Conservation (phyloP, 2,888 invertebrate species). For the Ligdia adustata region DNA sequence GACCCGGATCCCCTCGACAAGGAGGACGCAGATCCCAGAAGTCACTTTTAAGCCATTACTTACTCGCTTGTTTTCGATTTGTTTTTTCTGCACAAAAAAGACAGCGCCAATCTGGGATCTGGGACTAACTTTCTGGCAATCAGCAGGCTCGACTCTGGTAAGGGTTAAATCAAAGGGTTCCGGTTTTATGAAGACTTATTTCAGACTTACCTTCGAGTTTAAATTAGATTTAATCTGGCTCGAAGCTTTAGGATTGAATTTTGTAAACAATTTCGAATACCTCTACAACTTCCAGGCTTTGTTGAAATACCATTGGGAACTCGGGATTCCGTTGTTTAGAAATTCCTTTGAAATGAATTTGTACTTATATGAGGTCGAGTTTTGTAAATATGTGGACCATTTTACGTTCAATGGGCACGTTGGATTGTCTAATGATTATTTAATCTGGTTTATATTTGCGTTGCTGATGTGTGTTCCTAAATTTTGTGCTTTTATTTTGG, state of each 20-base stretch:
- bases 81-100: conserved; percentile 76
- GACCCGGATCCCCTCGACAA: conserved; percentile 44
- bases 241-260: conserved; percentile 83
- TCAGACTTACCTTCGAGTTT: conserved; percentile 83
- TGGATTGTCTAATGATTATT: conserved; percentile 58
- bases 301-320: conserved; percentile 81
- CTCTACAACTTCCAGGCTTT: conserved; percentile 82
- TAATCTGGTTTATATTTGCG: conserved; percentile 63
- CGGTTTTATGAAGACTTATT: conserved; percentile 84
- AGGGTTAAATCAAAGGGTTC: conserved; percentile 84
- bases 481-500: conserved; percentile 18
- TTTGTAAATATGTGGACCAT: conserved; percentile 63
- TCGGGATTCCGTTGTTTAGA: conserved; percentile 75
- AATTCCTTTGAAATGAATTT: conserved; percentile 80
- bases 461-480: conserved; percentile 39
- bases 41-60: conserved; percentile 78
- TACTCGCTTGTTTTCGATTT: conserved; percentile 79
- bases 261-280: conserved; percentile 84
- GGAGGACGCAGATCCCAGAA: conserved; percentile 59
- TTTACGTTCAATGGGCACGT: conserved; percentile 62
- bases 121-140: conserved; percentile 80
- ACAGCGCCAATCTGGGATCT: conserved; percentile 68
- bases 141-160: conserved; percentile 75
- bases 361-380: conserved; percentile 73
- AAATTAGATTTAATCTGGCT: conserved; percentile 84